phyloP scores from a whole-genome alignment of 2,888 invertebrate genomes.

The Tortricodes alternella region DNA sequence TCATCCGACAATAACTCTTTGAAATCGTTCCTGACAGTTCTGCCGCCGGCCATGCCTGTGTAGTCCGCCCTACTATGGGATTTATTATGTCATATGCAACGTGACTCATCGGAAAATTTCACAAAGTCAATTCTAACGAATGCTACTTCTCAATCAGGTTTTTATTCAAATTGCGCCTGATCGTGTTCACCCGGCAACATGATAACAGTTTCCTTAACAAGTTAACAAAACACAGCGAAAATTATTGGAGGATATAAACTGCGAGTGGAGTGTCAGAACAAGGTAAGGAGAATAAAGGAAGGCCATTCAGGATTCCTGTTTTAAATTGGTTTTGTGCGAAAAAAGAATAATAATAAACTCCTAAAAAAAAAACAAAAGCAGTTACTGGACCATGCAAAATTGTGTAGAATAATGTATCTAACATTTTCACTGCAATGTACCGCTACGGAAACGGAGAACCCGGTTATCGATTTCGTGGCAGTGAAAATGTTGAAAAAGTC shows the following conservation, averaged over 20 bases:
- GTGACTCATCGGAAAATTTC: slow-evolving; percentile 46
- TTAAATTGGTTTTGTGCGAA: background rate
- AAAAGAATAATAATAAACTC: no score
- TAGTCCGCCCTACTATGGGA: slow-evolving; percentile 54
- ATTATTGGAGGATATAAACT: slow-evolving; percentile 64
- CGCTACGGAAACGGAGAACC: no score
- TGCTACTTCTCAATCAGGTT: slow-evolving; percentile 32
- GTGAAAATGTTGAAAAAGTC: no score
- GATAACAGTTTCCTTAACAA: no score
- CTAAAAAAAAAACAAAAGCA: no score
- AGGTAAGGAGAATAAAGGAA: slow-evolving; percentile 49
- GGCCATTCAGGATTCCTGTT: background rate
- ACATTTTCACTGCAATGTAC: no score
- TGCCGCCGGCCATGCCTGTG: slow-evolving; percentile 42
- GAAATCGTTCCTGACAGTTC: slow-evolving; percentile 64
- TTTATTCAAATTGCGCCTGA: no score
- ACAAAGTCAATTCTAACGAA: slow-evolving; percentile 45
- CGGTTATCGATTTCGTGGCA: no score
- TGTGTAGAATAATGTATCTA: no score
- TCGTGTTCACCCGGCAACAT: no score
- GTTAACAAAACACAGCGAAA: slow-evolving; percentile 60
- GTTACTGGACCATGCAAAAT: no score
- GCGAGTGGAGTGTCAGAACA: slow-evolving; percentile 44
- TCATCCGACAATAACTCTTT: slow-evolving; percentile 69
- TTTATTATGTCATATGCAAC: slow-evolving; percentile 63